Evolutionary conservation across 2,888 invertebrate genomes (phyloP).

Genomic region (Temnothorax unifasciatus): DNA sequence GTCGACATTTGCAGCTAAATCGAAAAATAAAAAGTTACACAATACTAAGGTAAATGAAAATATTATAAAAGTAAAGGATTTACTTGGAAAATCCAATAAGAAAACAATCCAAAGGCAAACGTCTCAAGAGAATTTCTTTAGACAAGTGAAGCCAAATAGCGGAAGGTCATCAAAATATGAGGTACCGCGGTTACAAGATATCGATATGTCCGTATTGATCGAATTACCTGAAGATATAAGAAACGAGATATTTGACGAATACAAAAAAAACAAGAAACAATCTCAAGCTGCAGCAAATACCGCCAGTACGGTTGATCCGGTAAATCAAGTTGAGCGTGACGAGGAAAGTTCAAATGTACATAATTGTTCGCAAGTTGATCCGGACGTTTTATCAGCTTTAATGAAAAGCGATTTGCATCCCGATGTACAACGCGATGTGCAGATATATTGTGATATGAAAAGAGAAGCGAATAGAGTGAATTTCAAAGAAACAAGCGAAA

Average conservation of each 20-base stretch:
- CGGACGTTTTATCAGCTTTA: constrained; percentile 86
- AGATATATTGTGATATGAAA: constrained; percentile 80
- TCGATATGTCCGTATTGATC: constrained; percentile 88
- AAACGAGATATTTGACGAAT: constrained; percentile 88
- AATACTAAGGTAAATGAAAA: constrained; percentile 28
- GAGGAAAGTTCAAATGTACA: constrained; percentile 71
- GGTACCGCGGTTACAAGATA: constrained; percentile 83
- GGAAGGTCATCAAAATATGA: constrained; percentile 76
- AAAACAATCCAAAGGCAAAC: constrained; percentile 72
- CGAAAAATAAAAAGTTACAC: constrained; percentile 7
- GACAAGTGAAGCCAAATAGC: constrained; percentile 77
- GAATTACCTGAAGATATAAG: constrained; percentile 89
- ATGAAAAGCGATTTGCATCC: constrained; percentile 86
- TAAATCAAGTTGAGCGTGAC: constrained; percentile 1
- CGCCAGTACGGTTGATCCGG: background rate
- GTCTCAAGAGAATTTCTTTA: constrained; percentile 80
- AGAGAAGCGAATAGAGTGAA: constrained; percentile 69
- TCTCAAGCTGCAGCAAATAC: background rate
- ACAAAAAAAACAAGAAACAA: constrained; percentile 76
- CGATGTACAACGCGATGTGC: constrained; percentile 87
- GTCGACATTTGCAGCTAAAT: background rate
- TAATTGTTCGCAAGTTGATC: constrained; percentile 86
- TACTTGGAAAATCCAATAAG: constrained; percentile 22
- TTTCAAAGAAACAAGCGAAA: constrained; percentile 40
- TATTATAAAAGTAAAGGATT: background rate